These are phyloP conservation scores for Halcyon chelicuti DNA, from an alignment of 2,797 vertebrate species.

Conservation along the genomic window DNA sequence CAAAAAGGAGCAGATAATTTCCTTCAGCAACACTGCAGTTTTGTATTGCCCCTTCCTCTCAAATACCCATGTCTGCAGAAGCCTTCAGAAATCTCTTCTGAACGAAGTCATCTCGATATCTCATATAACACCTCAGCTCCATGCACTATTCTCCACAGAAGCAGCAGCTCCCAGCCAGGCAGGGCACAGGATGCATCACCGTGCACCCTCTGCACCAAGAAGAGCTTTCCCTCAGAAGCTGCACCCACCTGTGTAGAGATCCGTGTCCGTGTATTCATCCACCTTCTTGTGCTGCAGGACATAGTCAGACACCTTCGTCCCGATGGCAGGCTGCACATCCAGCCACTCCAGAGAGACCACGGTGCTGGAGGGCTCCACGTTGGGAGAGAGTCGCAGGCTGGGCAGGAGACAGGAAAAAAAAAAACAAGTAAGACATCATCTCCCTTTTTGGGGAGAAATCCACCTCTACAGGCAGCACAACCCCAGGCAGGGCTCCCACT, in stretches of 20 bases:
- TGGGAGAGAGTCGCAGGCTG: slow-evolving; percentile 91
- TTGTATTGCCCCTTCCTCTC: neutral
- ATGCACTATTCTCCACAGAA: accelerated
- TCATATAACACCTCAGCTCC: neutral
- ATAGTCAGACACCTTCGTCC: slow-evolving; percentile 95
- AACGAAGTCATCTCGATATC: accelerated
- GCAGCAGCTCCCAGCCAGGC: neutral
- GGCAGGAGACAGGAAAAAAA: neutral
- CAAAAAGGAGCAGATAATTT: neutral
- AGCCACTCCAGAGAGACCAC: slow-evolving; percentile 96
- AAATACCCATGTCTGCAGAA: neutral
- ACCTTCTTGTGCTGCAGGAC: slow-evolving; percentile 96
- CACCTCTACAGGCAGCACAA: neutral
- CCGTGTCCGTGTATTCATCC: slow-evolving; percentile 93
- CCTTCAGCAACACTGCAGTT: accelerated
- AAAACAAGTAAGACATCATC: neutral
- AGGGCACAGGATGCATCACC: accelerated
- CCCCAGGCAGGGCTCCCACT: neutral
- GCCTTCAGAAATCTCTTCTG: neutral
- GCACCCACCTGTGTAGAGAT: slow-evolving; percentile 93
- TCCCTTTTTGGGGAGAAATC: neutral
- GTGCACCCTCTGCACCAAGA: accelerated
- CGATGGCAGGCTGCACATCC: slow-evolving; percentile 94
- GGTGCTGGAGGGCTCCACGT: slow-evolving; percentile 93
- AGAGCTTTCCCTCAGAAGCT: accelerated